phyloP scores from a whole-genome alignment of 2,113 vertebrate genomes.

The Phalacrocorax aristotelis region DNA sequence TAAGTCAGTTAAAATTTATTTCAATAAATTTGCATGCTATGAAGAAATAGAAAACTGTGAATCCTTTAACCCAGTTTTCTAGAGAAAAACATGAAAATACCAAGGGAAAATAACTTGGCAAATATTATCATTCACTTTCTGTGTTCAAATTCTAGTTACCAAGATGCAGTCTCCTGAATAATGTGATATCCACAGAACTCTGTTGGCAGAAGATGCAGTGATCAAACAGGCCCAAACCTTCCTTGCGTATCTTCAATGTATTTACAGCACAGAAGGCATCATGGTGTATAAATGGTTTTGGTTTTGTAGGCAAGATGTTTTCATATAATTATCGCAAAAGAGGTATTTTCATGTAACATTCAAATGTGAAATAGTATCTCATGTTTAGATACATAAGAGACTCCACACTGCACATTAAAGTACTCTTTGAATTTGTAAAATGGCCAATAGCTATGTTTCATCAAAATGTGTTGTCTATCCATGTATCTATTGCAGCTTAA shows the following conservation, averaged over 20 bases:
- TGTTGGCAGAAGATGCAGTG: not conserved
- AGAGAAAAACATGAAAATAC: not conserved
- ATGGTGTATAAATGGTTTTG: not conserved
- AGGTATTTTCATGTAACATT: not conserved
- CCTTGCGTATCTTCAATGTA: not conserved
- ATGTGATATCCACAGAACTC: not conserved
- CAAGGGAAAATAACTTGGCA: not conserved
- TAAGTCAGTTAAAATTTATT: not conserved
- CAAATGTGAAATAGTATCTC: not conserved
- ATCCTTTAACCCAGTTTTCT: not conserved
- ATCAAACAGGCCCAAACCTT: not conserved
- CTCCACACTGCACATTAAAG: not conserved
- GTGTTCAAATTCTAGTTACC: not conserved
- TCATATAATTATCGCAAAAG: not conserved
- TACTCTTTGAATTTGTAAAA: not conserved
- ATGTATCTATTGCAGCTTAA: not conserved
- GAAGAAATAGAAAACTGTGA: not conserved
- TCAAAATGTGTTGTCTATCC: not conserved
- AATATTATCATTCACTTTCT: not conserved
- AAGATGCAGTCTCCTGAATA: not conserved
- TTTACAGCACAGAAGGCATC: not conserved
- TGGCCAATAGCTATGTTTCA: not conserved
- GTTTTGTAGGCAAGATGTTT: not conserved
- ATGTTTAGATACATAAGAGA: not conserved
- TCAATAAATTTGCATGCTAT: not conserved